A percentile compares a stretch with the other conserved stretches of the same genome.
Evolutionary conservation across 2,113 vertebrate species (phyloP).

Genomic region (Sorex araneus): DNA sequence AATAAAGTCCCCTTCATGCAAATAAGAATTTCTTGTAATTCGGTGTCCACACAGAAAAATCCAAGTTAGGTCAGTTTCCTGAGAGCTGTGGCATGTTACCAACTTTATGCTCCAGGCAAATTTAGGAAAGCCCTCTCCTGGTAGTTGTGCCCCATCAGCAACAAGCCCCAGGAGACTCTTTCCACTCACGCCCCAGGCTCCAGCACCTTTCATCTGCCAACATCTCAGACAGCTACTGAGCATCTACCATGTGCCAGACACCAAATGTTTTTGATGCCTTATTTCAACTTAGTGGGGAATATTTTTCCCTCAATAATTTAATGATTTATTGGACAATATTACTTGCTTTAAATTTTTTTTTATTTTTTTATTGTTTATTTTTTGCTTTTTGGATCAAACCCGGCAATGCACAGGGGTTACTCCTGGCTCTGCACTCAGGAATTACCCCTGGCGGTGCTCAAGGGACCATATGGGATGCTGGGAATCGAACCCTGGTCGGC

Average conservation of each 20-base stretch:
- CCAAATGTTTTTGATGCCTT: not conserved
- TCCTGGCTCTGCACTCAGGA: too few species aligned
- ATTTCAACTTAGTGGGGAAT: not conserved
- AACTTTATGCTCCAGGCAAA: constrained; percentile 45
- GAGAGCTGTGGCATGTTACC: constrained; percentile 37
- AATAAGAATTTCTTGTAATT: constrained; percentile 77
- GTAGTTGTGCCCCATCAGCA: constrained; percentile 5
- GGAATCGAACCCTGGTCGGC: too few species aligned
- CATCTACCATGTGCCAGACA: not conserved
- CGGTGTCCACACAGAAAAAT: constrained; percentile 60
- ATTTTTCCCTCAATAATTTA: not conserved
- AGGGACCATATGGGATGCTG: too few species aligned
- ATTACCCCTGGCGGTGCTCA: too few species aligned
- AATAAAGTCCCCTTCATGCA: constrained; percentile 77
- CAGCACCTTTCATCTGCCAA: not conserved
- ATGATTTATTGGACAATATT: not conserved
- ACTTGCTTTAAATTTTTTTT: constrained; percentile 2
- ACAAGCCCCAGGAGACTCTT: not conserved
- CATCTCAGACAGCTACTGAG: not conserved
- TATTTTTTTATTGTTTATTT: too few species aligned
- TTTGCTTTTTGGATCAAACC: too few species aligned
- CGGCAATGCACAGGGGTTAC: too few species aligned
- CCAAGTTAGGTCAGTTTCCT: constrained; percentile 74
- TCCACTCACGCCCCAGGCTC: not conserved
- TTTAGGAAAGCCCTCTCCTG: constrained; percentile 27